Conservation (phyloP, 64 coral and sea anemone species). For the Actinia tenebrosa region DNA sequence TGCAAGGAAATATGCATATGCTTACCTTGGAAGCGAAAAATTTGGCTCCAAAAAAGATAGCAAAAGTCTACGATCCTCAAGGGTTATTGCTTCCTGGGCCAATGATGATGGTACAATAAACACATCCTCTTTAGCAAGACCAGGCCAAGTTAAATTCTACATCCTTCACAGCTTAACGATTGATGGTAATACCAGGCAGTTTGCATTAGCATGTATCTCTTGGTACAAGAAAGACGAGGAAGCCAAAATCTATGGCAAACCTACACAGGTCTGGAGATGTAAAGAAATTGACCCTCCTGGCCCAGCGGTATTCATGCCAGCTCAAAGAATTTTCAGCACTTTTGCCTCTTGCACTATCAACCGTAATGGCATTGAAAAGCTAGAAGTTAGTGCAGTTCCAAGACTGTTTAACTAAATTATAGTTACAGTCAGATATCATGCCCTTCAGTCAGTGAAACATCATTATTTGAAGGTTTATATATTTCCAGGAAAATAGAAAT, state of each 20-base stretch:
- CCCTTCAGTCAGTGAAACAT: neutral
- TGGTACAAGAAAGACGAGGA: conserved; percentile 49
- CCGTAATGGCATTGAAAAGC: conserved; percentile 22
- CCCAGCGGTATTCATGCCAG: conserved; percentile 49
- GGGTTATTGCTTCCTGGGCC: conserved; percentile 63
- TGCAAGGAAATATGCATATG: conserved; percentile 28
- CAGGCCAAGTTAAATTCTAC: conserved; percentile 63
- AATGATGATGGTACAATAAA: conserved; percentile 52
- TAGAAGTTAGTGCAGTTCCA: conserved; percentile 30
- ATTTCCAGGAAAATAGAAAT: neutral
- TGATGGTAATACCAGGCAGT: conserved; percentile 12
- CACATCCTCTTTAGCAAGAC: conserved; percentile 22
- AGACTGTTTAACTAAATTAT: conserved; percentile 19
- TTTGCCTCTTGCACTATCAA: conserved; percentile 19
- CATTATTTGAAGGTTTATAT: neutral
- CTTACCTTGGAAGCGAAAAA: conserved; percentile 47
- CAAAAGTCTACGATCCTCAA: conserved; percentile 35
- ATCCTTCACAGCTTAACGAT: conserved; percentile 34
- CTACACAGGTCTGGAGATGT: conserved; percentile 46
- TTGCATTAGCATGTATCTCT: conserved; percentile 51
- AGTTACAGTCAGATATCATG: neutral
- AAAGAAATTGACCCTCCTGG: conserved; percentile 40
- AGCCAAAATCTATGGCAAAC: conserved; percentile 29
- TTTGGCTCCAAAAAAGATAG: conserved; percentile 66
- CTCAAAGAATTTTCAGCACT: conserved; percentile 37